Evolutionary conservation across 2,888 invertebrate species (phyloP).

Genomic region (Thecophora atra): DNA sequence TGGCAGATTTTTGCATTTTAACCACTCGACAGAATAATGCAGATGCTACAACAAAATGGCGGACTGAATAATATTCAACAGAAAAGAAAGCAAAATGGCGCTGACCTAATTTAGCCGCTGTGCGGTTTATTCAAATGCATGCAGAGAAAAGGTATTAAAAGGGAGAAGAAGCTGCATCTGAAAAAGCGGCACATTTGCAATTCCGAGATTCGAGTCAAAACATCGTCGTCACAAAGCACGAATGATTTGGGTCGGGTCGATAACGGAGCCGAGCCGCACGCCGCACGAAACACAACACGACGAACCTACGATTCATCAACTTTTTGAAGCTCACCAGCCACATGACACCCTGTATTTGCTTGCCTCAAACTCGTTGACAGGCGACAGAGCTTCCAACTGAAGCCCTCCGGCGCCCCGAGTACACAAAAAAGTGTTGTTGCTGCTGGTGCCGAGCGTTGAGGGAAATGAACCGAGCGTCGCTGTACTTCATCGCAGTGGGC

Average conservation of each 20-base stretch:
- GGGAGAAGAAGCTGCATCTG: background rate
- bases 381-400: conserved; percentile 10
- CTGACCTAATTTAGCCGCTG: conserved; percentile 25
- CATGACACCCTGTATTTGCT: conserved; percentile 26
- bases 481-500: conserved; percentile 1
- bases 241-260: conserved; percentile 18
- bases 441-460: conserved; percentile 20
- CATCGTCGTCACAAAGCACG: background rate
- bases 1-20: background rate
- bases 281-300: background rate
- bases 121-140: conserved; percentile 12
- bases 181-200: conserved; percentile 15
- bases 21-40: conserved; percentile 29
- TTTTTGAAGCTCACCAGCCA: background rate
- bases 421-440: background rate
- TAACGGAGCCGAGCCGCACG: background rate
- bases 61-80: conserved; percentile 16
- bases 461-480: conserved; percentile 28
- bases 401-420: conserved; percentile 11
- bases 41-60: conserved; percentile 35
- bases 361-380: conserved; percentile 11
- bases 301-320: conserved; percentile 3
- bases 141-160: background rate
- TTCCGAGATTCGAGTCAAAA: background rate
- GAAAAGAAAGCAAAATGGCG: conserved; percentile 25